phyloP scores from a whole-genome alignment of 2,888 invertebrate species.

The Scrobipalpa atriplicella region DNA sequence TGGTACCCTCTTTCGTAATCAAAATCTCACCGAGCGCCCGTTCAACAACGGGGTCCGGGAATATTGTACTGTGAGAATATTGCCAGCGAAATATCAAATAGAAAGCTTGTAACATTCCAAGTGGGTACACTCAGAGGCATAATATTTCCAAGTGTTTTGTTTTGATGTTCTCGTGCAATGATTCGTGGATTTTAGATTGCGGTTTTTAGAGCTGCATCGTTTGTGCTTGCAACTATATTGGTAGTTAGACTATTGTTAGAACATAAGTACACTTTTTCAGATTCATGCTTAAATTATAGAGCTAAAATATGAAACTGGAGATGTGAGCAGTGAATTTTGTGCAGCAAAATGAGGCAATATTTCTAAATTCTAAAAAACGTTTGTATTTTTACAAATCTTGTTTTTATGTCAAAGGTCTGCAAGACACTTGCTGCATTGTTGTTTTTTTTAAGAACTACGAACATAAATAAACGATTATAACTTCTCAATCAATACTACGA shows the following conservation, averaged over 20 bases:
- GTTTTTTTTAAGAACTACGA: no score
- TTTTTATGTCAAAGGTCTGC: no score
- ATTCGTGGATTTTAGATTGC: slow-evolving; percentile 5
- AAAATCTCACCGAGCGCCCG: background rate
- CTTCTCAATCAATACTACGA: background rate
- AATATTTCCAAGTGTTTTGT: slow-evolving; percentile 18
- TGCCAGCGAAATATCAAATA: slow-evolving; percentile 28
- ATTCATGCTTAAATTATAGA: no score
- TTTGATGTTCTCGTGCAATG: slow-evolving; percentile 9
- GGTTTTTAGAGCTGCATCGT: background rate
- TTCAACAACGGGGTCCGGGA: background rate
- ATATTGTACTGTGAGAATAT: slow-evolving; percentile 26
- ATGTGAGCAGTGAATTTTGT: no score
- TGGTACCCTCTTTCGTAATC: background rate
- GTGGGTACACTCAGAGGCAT: slow-evolving; percentile 23
- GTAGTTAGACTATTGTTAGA: background rate
- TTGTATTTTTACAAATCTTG: no score
- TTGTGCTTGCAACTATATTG: background rate
- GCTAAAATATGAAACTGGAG: no score
- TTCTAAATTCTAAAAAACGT: no score
- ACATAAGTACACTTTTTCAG: no score
- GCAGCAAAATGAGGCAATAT: no score
- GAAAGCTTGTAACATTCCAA: slow-evolving; percentile 26
- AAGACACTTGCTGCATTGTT: no score
- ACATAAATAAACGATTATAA: background rate